A percentile compares a stretch with the other conserved stretches of the same genome.
Conservation (phyloP, 2,888 invertebrate genomes). For the Tiphia femorata region DNA sequence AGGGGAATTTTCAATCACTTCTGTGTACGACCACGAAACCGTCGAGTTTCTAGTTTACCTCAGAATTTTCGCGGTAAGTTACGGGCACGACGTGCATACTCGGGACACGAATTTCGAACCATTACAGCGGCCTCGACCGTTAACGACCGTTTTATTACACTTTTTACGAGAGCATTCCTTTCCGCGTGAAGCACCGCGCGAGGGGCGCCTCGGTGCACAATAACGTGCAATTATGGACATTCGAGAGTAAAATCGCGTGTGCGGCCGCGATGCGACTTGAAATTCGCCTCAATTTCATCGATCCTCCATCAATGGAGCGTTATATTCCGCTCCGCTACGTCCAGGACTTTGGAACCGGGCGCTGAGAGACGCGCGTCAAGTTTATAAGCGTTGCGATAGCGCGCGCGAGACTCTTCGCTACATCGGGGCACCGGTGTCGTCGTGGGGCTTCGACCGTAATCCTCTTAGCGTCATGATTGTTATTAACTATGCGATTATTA, state of each 20-base stretch:
- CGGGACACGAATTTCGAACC: conserved; percentile 15
- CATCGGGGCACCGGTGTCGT: no score
- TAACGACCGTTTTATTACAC: conserved; percentile 25
- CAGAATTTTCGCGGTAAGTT: no score
- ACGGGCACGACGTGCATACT: no score
- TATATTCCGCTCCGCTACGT: not conserved
- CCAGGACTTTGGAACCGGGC: no score
- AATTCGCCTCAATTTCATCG: no score
- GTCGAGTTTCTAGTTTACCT: no score
- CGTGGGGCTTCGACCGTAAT: not conserved
- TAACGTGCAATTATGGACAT: not conserved
- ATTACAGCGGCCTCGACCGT: conserved; percentile 9
- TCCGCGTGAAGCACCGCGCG: not conserved
- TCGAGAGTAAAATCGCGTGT: not conserved
- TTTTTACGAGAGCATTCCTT: conserved; percentile 22
- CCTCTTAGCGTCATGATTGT: not conserved
- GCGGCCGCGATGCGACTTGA: not conserved
- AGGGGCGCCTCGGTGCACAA: not conserved
- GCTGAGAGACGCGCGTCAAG: not conserved
- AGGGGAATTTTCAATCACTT: no score
- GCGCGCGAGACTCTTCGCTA: no score
- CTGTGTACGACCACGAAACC: no score
- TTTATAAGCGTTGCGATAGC: no score
- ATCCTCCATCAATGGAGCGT: no score
- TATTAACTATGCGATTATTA: conserved; percentile 38